phyloP scores from a whole-genome alignment of 2,113 vertebrate species.

The Naja naja region DNA sequence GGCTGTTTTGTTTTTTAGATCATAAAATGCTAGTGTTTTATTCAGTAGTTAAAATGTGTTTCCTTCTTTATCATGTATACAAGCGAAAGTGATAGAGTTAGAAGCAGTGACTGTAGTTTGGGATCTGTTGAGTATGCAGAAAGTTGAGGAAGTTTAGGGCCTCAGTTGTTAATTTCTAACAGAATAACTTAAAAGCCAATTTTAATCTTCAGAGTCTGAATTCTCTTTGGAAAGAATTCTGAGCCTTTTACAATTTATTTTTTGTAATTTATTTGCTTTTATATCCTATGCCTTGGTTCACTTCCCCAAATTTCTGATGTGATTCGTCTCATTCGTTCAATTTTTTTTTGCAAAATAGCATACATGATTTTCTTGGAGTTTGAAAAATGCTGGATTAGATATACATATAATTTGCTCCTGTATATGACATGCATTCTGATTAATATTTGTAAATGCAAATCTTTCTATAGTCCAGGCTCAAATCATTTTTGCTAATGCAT shows the following conservation, averaged over 20 bases:
- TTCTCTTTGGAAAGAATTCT: not conserved
- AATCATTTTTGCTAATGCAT: not conserved
- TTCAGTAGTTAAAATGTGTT: not conserved
- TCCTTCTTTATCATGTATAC: not conserved
- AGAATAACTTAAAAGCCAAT: not conserved
- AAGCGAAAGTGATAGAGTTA: not conserved
- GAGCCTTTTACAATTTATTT: not conserved
- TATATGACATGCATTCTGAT: not conserved
- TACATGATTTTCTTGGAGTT: not conserved
- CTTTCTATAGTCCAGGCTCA: not conserved
- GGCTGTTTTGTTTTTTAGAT: not conserved
- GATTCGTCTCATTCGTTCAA: not conserved
- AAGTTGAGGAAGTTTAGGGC: not conserved
- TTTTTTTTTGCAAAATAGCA: not conserved
- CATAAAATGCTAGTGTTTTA: not conserved
- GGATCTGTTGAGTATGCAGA: not conserved
- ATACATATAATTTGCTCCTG: not conserved
- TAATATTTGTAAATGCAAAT: not conserved
- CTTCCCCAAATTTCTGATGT: not conserved
- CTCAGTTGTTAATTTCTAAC: not conserved
- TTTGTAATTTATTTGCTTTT: not conserved
- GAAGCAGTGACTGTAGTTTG: not conserved
- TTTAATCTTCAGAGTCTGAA: not conserved
- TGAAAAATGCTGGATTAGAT: not conserved
- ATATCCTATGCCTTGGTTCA: not conserved